Evolutionary conservation across 2,113 vertebrate genomes (phyloP), one percentile per base, ranked within the genome.

Genomic region (Reinhardtius hippoglossoides): DNA sequence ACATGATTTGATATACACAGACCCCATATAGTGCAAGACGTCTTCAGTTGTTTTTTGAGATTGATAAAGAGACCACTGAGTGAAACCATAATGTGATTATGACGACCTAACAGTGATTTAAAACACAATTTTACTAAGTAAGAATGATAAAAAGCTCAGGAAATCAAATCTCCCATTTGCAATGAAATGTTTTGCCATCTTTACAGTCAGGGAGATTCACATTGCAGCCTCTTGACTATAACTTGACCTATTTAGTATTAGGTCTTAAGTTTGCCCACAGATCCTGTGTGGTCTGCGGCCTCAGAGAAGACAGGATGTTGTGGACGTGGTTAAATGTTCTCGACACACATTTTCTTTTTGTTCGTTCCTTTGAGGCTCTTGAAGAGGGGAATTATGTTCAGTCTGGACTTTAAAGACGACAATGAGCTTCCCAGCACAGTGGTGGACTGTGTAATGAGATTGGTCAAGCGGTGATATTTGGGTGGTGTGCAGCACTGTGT

Each of bases 391-490:
- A 78, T 69, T 35, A 73, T 66, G 61, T 82, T 72, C 72, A 71
- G 72, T 67, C 78, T 74, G 71, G 78, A 80, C 73, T 74, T 77
- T 76, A 1, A 68, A 70, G 61, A 52, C 31, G 44, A 71, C 70
- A 66, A 50, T 73, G 58, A 48, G 54, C 27, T 21, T 74, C 67
- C 67, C 78, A 23, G 67, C 46, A 37, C 60, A 44, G 52, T 78
- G 70, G 44, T 54, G 50, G 58, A 65, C 74, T 74, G 56, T 81
- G 74, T 79, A 80, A 87, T 85, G 78, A 63, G 79, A 76, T 83
- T 80, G 56, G 74, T 83, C 77, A 80, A 58, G 80, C 66, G 20
- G 75, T 54, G 54, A 68, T 84, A 63, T 62, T 78, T 81, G 81
- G 63, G 52, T 58, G 58, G 63, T 50, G 57, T 76, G 71, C 57